Evolutionary conservation across 2,797 vertebrate species (phyloP), one percentile per base, ranked within the genome.

Genomic region (Melanotaenia pygmaea): DNA sequence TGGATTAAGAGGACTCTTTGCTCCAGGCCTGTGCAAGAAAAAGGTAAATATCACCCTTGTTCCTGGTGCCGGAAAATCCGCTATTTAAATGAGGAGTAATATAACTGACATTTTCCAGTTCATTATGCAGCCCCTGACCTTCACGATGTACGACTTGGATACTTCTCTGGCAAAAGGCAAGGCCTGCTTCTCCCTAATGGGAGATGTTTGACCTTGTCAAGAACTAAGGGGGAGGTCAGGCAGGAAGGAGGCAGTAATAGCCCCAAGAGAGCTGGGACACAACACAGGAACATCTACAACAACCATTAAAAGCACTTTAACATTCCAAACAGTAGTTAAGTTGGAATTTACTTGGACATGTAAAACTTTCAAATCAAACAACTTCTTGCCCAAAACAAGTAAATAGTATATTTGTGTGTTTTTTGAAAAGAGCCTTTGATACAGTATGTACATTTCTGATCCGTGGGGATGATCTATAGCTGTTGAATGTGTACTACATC

Each of bases 61-160:
- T 93, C 86, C 89, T 63, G 63, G 77, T 57, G 84, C 83, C 24
- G 86, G 86, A 89, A 93, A 92, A 91, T 91, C 86, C 75, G 71
- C 93, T 89, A 89, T 94, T 94, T 93, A 94, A 94, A 93, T 92
- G 88, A 84, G 84, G 77, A 89, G 91, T 92, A 94, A 94, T 93
- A 92, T 90, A 93, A 94, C 82, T 93, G 93, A 92, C 93, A 94
- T 94, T 94, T 94, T 93, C 90, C 92, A 94, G 90, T 94, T 94
- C 90, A 95, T 94, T 95, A 94, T 94, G 91, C 93, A 94, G 90
- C 89, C 87, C 78, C 90, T 94, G 92, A 94, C 93, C 92, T 94
- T 94, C 93, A 91, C 77, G 7, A 65, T 90, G 90, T 89, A 88
- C 59, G 74, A 86, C 89, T 91, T 71, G 85, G 90, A 88, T 93